Conservation (phyloP, 2,888 invertebrate genomes). For the Muschampia plurimacula region DNA sequence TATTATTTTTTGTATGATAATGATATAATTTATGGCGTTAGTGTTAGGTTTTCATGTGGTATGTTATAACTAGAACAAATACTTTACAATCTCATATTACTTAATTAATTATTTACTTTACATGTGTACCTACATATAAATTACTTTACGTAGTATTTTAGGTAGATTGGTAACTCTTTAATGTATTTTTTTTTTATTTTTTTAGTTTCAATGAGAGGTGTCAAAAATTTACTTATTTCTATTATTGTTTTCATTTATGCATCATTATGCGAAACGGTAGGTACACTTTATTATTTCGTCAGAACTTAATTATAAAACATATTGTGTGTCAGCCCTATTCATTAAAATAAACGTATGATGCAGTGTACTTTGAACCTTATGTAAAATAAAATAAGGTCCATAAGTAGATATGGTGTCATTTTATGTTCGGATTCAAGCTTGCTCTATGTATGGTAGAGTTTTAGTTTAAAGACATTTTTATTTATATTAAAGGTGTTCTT, state of each 20-base stretch:
- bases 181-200: neutral
- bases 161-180: too few species aligned
- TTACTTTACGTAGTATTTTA: neutral
- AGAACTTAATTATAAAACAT: conserved; percentile 67
- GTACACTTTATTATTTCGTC: conserved; percentile 49
- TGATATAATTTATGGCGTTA: neutral
- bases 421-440: conserved; percentile 10
- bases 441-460: conserved; percentile 32
- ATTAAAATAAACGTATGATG: neutral
- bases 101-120: too few species aligned
- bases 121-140: neutral
- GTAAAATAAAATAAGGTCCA: conserved; percentile 17
- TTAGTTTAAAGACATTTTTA: neutral
- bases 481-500: neutral
- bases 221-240: neutral
- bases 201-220: neutral
- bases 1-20: too few species aligned
- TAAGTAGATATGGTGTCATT: conserved; percentile 6
- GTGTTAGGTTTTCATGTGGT: neutral
- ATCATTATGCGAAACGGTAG: conserved; percentile 29
- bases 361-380: conserved; percentile 29
- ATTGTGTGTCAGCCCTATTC: conserved; percentile 59
- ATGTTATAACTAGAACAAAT: neutral
- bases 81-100: neutral
- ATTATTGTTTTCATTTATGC: conserved; percentile 13